A percentile compares a stretch with the other conserved stretches of the same genome.
These are phyloP conservation scores for Aurelia sp. DNA, from an alignment of 30 jellyfish, hydroid and myxozoan genomes.

Conservation along the genomic window DNA sequence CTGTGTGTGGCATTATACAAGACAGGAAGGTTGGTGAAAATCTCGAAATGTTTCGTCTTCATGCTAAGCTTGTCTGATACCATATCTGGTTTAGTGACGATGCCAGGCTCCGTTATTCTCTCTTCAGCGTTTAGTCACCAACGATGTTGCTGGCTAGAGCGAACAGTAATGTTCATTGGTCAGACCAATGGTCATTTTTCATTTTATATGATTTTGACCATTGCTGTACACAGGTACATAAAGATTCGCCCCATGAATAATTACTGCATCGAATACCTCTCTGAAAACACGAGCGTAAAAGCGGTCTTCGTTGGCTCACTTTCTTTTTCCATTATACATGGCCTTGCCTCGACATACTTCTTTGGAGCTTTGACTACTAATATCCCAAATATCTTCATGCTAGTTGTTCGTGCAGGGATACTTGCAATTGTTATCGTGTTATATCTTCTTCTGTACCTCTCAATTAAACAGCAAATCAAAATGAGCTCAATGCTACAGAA, in stretches of 20 bases:
- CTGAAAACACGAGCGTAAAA: conserved; percentile 5
- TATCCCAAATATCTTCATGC: conserved; percentile 1
- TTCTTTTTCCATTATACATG: conserved; percentile 26
- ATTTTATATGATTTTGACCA: conserved; percentile 30
- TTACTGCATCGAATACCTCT: background rate
- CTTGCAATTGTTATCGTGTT: too few relatives aligned
- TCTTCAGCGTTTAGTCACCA: conserved; percentile 6
- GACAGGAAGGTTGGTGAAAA: conserved; percentile 16
- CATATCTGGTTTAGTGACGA: conserved; percentile 37
- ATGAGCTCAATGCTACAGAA: too few relatives aligned
- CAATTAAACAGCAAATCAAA: too few relatives aligned
- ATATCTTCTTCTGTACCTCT: too few relatives aligned
- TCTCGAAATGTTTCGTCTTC: conserved; percentile 34
- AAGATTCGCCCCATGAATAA: background rate
- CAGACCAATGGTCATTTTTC: conserved; percentile 68
- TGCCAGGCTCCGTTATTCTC: conserved; percentile 31
- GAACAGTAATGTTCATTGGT: conserved; percentile 26
- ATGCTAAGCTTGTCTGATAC: conserved; percentile 36
- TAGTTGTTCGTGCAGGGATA: too few relatives aligned
- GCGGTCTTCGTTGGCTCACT: background rate
- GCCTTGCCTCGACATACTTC: conserved; percentile 54
- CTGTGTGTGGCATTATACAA: conserved; percentile 50
- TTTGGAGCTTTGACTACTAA: conserved; percentile 26
- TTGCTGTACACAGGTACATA: conserved; percentile 45
- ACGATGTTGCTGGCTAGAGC: conserved; percentile 70